Evolutionary conservation across 1,140 invertebrate species (phyloP).

Genomic region (Drosophila suzukii): DNA sequence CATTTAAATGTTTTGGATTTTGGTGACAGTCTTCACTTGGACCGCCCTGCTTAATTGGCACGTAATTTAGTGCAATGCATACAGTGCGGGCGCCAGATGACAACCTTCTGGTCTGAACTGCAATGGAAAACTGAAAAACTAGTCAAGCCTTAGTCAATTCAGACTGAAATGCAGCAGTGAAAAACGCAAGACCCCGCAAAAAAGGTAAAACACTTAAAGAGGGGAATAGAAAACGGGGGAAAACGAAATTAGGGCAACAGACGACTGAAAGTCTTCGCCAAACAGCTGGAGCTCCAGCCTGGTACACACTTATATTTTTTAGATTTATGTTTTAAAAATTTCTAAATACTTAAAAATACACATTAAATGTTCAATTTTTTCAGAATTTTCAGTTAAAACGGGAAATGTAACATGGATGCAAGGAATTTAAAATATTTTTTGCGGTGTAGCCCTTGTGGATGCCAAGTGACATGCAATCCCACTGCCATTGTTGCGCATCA

Average conservation of each 20-base stretch:
- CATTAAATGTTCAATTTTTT: too few species aligned
- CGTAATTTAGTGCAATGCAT: background rate
- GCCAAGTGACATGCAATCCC: slow-evolving; percentile 71
- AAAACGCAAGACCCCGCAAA: slow-evolving; percentile 31
- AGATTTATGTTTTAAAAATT: background rate
- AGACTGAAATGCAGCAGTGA: slow-evolving; percentile 23
- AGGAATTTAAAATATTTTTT: slow-evolving; percentile 9
- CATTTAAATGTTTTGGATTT: too few species aligned
- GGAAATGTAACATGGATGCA: background rate
- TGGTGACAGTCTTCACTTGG: too few species aligned
- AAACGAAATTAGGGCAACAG: slow-evolving; percentile 20
- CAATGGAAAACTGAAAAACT: slow-evolving; percentile 27
- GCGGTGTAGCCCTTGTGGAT: slow-evolving; percentile 47
- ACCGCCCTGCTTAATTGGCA: slow-evolving; percentile 2
- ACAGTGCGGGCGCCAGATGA: background rate
- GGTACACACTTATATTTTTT: background rate
- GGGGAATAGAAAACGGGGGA: slow-evolving; percentile 5
- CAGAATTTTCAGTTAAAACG: too few species aligned
- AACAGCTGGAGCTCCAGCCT: slow-evolving; percentile 1
- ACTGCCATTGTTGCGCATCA: slow-evolving; percentile 72
- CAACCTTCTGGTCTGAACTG: slow-evolving; percentile 21
- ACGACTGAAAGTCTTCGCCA: slow-evolving; percentile 23
- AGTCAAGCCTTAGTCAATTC: slow-evolving; percentile 22
- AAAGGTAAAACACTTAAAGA: slow-evolving; percentile 16
- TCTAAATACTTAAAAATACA: background rate